phyloP scores from a whole-genome alignment of 2,888 invertebrate genomes.

The Apoderus coryli region DNA sequence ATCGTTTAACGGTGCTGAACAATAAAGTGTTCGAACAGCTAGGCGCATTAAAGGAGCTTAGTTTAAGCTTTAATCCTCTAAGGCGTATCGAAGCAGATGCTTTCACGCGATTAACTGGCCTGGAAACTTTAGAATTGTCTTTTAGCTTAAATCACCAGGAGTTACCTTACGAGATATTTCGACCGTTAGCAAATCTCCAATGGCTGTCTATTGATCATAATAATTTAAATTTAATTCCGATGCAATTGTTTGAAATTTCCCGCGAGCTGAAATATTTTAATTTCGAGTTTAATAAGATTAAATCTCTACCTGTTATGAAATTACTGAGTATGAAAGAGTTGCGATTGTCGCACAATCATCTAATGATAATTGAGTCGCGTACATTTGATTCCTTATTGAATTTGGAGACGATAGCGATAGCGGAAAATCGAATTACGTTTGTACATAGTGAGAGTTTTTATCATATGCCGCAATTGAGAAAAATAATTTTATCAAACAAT shows the following conservation, averaged over 20 bases:
- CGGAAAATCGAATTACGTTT: slow-evolving; percentile 59
- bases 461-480: slow-evolving; percentile 63
- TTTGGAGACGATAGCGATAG: slow-evolving; percentile 63
- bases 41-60: slow-evolving; percentile 69
- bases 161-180: slow-evolving; percentile 63
- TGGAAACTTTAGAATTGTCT: slow-evolving; percentile 75
- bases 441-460: slow-evolving; percentile 59
- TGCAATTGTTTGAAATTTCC: slow-evolving; percentile 55
- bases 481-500: slow-evolving; percentile 74
- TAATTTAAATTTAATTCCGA: slow-evolving; percentile 58
- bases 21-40: slow-evolving; percentile 58
- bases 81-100: slow-evolving; percentile 67
- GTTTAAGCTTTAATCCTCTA: slow-evolving; percentile 82
- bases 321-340: slow-evolving; percentile 61
- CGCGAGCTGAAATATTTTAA: slow-evolving; percentile 65
- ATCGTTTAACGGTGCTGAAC: slow-evolving; percentile 61
- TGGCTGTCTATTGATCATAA: slow-evolving; percentile 84
- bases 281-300: slow-evolving; percentile 71
- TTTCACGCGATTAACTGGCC: slow-evolving; percentile 58
- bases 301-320: slow-evolving; percentile 50
- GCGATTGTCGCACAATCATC: slow-evolving; percentile 67
- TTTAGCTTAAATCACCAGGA: slow-evolving; percentile 70
- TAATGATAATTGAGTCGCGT: slow-evolving; percentile 49
- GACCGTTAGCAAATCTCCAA: slow-evolving; percentile 59
- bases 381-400: slow-evolving; percentile 60